These are phyloP conservation scores for Agapostemon virescens DNA, from an alignment of 2,888 invertebrate genomes.

Conservation along the genomic window DNA sequence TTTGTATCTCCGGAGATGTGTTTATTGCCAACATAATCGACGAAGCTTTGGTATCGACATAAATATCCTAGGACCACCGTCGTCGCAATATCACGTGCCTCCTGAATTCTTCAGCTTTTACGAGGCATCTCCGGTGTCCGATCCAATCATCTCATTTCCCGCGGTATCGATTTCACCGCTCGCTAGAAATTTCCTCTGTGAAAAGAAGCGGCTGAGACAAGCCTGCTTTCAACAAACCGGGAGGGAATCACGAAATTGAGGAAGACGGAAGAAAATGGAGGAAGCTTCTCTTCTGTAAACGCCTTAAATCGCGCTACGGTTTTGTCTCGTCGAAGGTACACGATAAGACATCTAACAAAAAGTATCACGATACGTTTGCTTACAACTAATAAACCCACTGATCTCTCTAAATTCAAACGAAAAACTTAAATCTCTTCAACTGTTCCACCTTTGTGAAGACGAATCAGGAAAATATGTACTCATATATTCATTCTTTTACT, in stretches of 20 bases:
- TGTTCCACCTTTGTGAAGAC: not conserved
- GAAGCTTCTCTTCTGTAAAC: conserved; percentile 55
- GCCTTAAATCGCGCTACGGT: conserved; percentile 50
- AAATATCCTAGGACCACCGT: conserved; percentile 1
- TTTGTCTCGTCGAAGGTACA: not conserved
- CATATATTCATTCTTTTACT: not conserved
- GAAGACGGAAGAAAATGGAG: conserved; percentile 37
- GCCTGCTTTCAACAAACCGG: not conserved
- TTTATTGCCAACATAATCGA: not conserved
- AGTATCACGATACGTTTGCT: not conserved
- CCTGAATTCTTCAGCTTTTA: conserved; percentile 22
- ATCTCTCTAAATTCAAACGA: not conserved
- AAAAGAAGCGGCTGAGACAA: conserved; percentile 64
- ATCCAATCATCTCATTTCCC: conserved; percentile 76
- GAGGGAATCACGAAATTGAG: conserved; percentile 21
- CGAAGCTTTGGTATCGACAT: not conserved
- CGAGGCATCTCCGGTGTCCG: conserved; percentile 60
- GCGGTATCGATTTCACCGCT: conserved; percentile 72
- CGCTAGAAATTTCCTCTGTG: conserved; percentile 60
- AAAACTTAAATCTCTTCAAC: not conserved
- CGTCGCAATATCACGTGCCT: not conserved
- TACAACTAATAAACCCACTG: not conserved
- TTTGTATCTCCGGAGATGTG: not conserved
- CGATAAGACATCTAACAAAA: not conserved
- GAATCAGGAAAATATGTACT: not conserved